Evolutionary conservation across 2,797 vertebrate genomes (phyloP).

Genomic region (Astyanax mexicanus): DNA sequence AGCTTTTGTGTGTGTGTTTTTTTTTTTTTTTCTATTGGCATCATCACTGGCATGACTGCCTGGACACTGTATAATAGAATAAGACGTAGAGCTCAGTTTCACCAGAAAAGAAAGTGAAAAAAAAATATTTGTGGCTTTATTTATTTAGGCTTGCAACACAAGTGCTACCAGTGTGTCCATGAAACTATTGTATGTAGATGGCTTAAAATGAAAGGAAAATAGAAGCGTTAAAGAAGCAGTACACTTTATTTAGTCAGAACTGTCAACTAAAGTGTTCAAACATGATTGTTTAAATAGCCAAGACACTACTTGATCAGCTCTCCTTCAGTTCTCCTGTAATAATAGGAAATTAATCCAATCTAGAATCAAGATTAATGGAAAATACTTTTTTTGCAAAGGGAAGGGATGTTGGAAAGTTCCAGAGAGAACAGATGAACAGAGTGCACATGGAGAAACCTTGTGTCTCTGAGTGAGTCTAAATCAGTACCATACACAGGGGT

Average conservation of each 20-base stretch:
- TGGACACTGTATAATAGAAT: neutral
- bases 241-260: neutral
- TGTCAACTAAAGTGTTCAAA: conserved; percentile 20
- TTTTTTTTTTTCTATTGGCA: conserved; percentile 61
- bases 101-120: conserved; percentile 7
- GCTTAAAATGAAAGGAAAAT: neutral
- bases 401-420: conserved; percentile 51
- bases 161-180: neutral
- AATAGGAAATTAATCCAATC: neutral
- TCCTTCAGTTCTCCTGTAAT: neutral
- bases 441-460: conserved; percentile 24
- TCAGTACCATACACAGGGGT: neutral
- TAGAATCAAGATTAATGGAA: neutral
- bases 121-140: neutral
- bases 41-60: neutral
- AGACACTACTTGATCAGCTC: neutral
- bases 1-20: conserved; percentile 53
- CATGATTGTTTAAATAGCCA: neutral
- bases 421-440: too few species aligned
- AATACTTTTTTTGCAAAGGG: neutral
- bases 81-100: neutral
- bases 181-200: neutral
- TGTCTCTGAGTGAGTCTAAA: conserved; percentile 9
- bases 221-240: neutral
- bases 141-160: neutral